These are phyloP conservation scores for Colaptes auratus DNA, from an alignment of 2,113 vertebrate species.

Conservation along the genomic window DNA sequence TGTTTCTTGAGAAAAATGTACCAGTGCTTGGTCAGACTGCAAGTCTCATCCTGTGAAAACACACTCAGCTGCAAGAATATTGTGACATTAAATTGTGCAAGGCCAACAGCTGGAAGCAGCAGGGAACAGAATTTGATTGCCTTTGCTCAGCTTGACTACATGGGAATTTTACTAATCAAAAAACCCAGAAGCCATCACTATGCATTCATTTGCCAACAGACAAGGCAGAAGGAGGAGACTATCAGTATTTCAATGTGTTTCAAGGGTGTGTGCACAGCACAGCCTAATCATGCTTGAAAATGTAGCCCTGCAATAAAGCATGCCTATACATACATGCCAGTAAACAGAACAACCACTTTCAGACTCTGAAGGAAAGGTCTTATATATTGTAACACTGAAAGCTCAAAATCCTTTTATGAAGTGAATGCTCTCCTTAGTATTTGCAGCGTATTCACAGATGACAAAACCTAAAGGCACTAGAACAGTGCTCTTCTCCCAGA, in stretches of 20 bases:
- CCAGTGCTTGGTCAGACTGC: neutral
- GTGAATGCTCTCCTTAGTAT: neutral
- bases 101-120: neutral
- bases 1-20: neutral
- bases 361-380: neutral
- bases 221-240: neutral
- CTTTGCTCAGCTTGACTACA: neutral
- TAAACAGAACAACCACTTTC: constrained; percentile 21
- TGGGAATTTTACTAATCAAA: neutral
- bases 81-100: neutral
- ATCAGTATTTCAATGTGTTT: neutral
- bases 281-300: constrained; percentile 21
- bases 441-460: constrained; percentile 7
- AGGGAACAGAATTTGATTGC: neutral
- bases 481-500: neutral
- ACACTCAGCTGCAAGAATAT: neutral
- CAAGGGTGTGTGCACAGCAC: neutral
- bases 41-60: neutral
- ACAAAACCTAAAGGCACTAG: constrained; percentile 14
- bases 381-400: neutral
- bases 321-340: neutral
- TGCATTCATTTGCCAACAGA: neutral
- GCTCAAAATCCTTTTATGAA: neutral
- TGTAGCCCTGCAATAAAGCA: neutral
- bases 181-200: neutral